Percentiles rank a stretch among this genome's conserved stretches.
Evolutionary conservation across 2,888 invertebrate genomes (phyloP).

Genomic region (Lithophane semibrunnea): DNA sequence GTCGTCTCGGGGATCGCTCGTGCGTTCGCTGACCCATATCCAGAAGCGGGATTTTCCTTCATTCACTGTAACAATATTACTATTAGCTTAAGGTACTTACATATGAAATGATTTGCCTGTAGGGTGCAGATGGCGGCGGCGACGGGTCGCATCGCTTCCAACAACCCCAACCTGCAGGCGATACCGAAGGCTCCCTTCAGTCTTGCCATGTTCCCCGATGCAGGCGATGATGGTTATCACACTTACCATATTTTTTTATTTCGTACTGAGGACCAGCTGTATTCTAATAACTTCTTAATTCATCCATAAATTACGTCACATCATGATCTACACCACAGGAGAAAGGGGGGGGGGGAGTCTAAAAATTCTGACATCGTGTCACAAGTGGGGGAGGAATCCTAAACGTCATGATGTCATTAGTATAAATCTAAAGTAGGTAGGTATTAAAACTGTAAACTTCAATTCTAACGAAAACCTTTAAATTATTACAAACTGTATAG

Average conservation of each 20-base stretch:
- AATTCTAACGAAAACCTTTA: not conserved
- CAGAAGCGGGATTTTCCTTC: not conserved
- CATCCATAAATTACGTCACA: not conserved
- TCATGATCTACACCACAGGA: not conserved
- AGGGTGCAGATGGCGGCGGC: slow-evolving; percentile 88
- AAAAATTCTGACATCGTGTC: too few species aligned
- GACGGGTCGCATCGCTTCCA: slow-evolving; percentile 87
- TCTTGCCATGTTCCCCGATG: slow-evolving; percentile 72
- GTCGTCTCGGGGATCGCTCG: not conserved
- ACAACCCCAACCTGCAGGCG: slow-evolving; percentile 88
- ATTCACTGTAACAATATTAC: not conserved
- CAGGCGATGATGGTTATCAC: slow-evolving; percentile 54
- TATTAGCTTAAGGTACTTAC: not conserved
- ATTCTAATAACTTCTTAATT: not conserved
- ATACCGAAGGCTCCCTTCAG: slow-evolving; percentile 85
- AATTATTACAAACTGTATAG: too few species aligned
- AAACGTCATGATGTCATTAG: not conserved
- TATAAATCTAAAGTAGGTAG: not conserved
- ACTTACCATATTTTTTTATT: not conserved
- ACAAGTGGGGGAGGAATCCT: not conserved
- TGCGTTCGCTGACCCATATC: not conserved
- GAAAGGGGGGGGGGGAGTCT: not conserved
- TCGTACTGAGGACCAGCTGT: not conserved
- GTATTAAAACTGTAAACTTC: not conserved
- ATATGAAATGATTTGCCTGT: not conserved